A percentile compares a stretch with the other conserved stretches of the same genome.
Conservation (phyloP, 2,113 vertebrate species). For the Aphyosemion australe region DNA sequence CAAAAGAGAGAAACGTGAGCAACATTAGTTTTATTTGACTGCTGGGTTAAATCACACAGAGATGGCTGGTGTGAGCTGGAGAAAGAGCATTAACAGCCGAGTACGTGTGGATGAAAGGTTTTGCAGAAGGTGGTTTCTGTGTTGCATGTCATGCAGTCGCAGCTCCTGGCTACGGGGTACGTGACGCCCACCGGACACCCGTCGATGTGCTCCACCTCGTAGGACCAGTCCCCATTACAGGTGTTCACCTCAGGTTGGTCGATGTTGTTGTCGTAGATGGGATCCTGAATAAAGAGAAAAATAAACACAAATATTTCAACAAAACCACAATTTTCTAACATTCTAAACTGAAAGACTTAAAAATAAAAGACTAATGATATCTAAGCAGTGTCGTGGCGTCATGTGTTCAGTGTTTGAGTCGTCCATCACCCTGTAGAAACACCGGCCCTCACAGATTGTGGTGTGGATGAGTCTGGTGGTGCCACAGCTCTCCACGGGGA, state of each 20-base stretch:
- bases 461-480: conserved; percentile 81
- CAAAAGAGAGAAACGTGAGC: not conserved
- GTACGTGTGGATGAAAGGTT: conserved; percentile 68
- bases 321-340: too few species aligned
- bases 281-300: conserved; percentile 75
- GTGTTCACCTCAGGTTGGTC: conserved; percentile 64
- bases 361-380: too few species aligned
- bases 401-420: not conserved
- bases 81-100: conserved; percentile 72
- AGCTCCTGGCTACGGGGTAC: conserved; percentile 86
- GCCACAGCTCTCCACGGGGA: conserved; percentile 85
- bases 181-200: conserved; percentile 82
- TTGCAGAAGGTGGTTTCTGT: conserved; percentile 82
- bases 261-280: conserved; percentile 68
- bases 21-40: conserved; percentile 47
- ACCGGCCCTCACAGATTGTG: conserved; percentile 87
- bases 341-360: too few species aligned
- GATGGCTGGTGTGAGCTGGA: not conserved
- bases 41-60: not conserved
- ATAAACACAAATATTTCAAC: too few species aligned
- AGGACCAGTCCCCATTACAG: conserved; percentile 85
- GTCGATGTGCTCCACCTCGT: conserved; percentile 83
- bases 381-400: too few species aligned
- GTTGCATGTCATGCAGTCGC: conserved; percentile 83
- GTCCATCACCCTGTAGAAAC: conserved; percentile 81